A percentile compares a stretch with the other conserved stretches of the same genome.
phyloP scores from a whole-genome alignment of 1,140 invertebrate genomes.

The Neodiprion virginianus region DNA sequence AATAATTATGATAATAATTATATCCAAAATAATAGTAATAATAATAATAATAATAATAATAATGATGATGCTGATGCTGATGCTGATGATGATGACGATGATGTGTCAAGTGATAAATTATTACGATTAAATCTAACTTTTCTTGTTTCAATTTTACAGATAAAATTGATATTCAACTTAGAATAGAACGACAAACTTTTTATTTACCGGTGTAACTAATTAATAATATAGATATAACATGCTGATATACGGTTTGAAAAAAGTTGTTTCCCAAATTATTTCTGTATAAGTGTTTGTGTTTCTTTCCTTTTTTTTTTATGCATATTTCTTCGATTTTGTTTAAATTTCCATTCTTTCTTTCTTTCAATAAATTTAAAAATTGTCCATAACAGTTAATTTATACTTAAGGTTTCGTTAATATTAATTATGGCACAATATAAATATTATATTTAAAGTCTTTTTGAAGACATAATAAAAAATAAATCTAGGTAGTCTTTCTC shows the following conservation, averaged over 20 bases:
- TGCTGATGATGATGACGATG: no score
- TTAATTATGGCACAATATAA: conserved; percentile 62
- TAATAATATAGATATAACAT: conserved; percentile 19
- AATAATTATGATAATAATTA: no score
- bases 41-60: no score
- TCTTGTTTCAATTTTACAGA: conserved; percentile 23
- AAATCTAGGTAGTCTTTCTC: conserved; percentile 61
- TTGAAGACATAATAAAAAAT: conserved; percentile 61
- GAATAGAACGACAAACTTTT: conserved; percentile 29
- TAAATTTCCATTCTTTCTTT: conserved; percentile 38
- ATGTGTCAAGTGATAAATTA: conserved; percentile 32
- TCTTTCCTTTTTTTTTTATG: conserved; percentile 12
- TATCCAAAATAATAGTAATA: no score
- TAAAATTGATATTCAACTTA: conserved; percentile 33
- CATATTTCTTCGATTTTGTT: conserved; percentile 32
- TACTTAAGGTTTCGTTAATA: conserved; percentile 57
- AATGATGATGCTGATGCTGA: no score
- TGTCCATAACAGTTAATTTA: conserved; percentile 57
- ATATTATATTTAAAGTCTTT: conserved; percentile 61
- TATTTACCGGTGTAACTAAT: conserved; percentile 19
- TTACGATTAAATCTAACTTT: conserved; percentile 36
- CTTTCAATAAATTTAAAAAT: conserved; percentile 57
- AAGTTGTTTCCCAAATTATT: not conserved
- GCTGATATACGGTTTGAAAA: conserved; percentile 13
- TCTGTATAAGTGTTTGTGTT: conserved; percentile 11